phyloP scores from a whole-genome alignment of 2,888 invertebrate species.

The Macaria notata region DNA sequence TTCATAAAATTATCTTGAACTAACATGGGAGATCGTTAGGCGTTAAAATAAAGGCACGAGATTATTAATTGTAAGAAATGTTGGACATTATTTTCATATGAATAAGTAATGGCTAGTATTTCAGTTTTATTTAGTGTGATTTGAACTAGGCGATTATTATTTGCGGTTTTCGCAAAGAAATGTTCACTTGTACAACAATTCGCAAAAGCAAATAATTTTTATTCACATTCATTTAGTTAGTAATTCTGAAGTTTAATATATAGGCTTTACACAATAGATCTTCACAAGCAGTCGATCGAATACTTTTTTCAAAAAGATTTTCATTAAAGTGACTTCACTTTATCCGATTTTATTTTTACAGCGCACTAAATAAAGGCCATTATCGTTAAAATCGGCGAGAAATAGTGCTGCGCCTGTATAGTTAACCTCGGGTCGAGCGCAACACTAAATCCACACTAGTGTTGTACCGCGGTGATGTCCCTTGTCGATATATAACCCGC shows the following conservation, averaged over 20 bases:
- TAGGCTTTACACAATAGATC: too few relatives aligned
- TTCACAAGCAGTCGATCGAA: too few relatives aligned
- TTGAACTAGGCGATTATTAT: too few relatives aligned
- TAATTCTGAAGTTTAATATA: too few relatives aligned
- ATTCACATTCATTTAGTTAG: too few relatives aligned
- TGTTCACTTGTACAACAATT: too few relatives aligned
- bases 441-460: slow-evolving; percentile 64
- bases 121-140: too few relatives aligned
- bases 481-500: slow-evolving; percentile 64
- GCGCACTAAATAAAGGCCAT: not conserved
- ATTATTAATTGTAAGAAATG: slow-evolving; percentile 1
- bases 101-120: too few relatives aligned
- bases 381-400: not conserved
- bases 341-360: not conserved
- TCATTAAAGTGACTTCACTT: too few relatives aligned
- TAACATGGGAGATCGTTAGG: slow-evolving; percentile 19
- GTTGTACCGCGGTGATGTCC: slow-evolving; percentile 73
- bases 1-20: slow-evolving; percentile 15
- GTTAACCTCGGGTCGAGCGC: slow-evolving; percentile 64
- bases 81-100: not conserved
- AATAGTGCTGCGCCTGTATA: slow-evolving; percentile 26
- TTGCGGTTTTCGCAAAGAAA: too few relatives aligned
- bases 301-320: too few relatives aligned
- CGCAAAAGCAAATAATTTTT: too few relatives aligned
- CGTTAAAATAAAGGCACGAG: slow-evolving; percentile 3